These are phyloP conservation scores for Holacanthella duospinosa DNA, from an alignment of 2,888 invertebrate species.

Conservation along the genomic window DNA sequence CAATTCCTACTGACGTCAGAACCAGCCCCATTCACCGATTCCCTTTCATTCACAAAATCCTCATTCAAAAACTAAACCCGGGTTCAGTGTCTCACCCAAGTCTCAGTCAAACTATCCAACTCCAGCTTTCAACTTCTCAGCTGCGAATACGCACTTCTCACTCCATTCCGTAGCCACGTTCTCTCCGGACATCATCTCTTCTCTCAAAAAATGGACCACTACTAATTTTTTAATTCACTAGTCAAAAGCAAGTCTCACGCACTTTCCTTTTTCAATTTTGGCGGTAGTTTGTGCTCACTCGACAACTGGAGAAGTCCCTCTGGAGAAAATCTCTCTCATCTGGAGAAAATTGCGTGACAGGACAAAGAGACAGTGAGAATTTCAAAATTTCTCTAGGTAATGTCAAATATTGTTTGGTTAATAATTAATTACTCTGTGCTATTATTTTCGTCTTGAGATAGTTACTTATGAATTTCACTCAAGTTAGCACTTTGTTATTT, in stretches of 20 bases:
- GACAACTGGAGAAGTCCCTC: too few relatives aligned
- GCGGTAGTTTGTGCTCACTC: neutral
- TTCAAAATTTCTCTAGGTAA: too few relatives aligned
- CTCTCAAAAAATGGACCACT: neutral
- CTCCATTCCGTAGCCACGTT: neutral
- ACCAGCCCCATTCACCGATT: conserved; percentile 38
- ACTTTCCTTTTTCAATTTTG: neutral
- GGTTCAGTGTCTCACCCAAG: conserved; percentile 36
- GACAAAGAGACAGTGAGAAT: too few relatives aligned
- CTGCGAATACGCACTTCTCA: conserved; percentile 5
- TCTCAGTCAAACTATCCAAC: neutral
- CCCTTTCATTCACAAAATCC: conserved; percentile 38
- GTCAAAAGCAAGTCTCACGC: too few relatives aligned
- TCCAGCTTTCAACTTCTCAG: neutral
- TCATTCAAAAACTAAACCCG: conserved; percentile 38
- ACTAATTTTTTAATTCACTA: neutral
- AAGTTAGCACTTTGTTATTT: too few relatives aligned
- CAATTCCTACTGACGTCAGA: conserved; percentile 63
- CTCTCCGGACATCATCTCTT: neutral
- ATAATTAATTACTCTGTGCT: too few relatives aligned
- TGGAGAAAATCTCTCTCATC: too few relatives aligned
- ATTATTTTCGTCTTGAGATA: too few relatives aligned
- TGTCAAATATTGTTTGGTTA: too few relatives aligned
- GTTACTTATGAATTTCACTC: too few relatives aligned
- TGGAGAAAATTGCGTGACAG: too few relatives aligned